Evolutionary conservation across 2,888 invertebrate species (phyloP).

Genomic region (Smittia aterrima): DNA sequence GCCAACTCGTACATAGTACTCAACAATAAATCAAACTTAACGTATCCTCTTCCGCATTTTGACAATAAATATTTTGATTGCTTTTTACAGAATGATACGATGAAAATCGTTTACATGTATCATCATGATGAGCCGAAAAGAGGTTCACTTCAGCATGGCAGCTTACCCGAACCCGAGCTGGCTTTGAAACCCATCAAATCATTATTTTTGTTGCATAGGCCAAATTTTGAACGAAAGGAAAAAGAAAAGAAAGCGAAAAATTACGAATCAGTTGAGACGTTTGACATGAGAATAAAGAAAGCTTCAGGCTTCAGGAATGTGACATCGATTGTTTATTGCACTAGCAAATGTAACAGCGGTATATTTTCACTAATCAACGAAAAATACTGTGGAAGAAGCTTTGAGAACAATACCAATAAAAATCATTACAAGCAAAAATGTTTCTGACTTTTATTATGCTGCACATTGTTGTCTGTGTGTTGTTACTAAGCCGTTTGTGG

Average conservation of each 20-base stretch:
- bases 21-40: not conserved
- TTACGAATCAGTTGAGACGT: slow-evolving; percentile 53
- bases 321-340: slow-evolving; percentile 62
- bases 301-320: slow-evolving; percentile 62
- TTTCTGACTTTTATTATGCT: too few relatives aligned
- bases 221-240: slow-evolving; percentile 14
- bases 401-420: too few relatives aligned
- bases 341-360: slow-evolving; percentile 59
- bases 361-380: slow-evolving; percentile 54
- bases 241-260: too few relatives aligned
- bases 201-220: slow-evolving; percentile 63
- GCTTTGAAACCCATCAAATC: slow-evolving; percentile 56
- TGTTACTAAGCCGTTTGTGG: too few relatives aligned
- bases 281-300: slow-evolving; percentile 58
- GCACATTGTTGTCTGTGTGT: too few relatives aligned
- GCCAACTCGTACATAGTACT: not conserved
- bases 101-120: slow-evolving; percentile 66
- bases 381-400: too few relatives aligned
- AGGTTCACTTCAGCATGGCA: slow-evolving; percentile 62
- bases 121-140: slow-evolving; percentile 62
- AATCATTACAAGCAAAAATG: too few relatives aligned
- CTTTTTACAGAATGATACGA: slow-evolving; percentile 64
- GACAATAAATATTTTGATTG: not conserved
- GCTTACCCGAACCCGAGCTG: slow-evolving; percentile 56
- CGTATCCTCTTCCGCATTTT: not conserved